Evolutionary conservation across 2,888 invertebrate genomes (phyloP).

Genomic region (Trichogramma dendrolimi): DNA sequence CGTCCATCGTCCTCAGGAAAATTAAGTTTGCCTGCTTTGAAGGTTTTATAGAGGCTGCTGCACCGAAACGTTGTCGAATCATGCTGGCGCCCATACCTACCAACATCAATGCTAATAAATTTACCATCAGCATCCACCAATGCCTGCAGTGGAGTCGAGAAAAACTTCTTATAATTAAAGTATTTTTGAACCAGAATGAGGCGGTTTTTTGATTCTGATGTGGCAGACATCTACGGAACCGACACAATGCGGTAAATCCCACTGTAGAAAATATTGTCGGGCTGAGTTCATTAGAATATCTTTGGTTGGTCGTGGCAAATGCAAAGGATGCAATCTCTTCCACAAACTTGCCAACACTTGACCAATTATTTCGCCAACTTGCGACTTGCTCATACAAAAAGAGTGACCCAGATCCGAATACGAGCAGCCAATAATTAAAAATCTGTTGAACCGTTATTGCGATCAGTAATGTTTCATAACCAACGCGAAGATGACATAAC

Average conservation of each 20-base stretch:
- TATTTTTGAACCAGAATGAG: not conserved
- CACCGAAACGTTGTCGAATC: constrained; percentile 17
- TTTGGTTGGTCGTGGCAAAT: constrained; percentile 16
- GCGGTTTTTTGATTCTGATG: not conserved
- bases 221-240: constrained; percentile 14
- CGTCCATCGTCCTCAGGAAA: constrained; percentile 7
- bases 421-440: constrained; percentile 10
- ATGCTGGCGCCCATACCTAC: constrained; percentile 14
- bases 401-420: constrained; percentile 4
- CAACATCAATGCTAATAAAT: constrained; percentile 19
- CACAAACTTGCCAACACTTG: constrained; percentile 7
- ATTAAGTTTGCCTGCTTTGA: not conserved
- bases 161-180: constrained; percentile 12
- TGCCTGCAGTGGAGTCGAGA: constrained; percentile 13
- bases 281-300: constrained; percentile 16
- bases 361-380: constrained; percentile 4
- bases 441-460: too few species aligned
- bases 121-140: constrained; percentile 14
- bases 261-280: constrained; percentile 1
- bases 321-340: constrained; percentile 6
- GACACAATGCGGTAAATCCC: constrained; percentile 15
- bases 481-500: too few species aligned
- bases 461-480: too few species aligned
- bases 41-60: constrained; percentile 9
- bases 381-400: constrained; percentile 8